phyloP scores from a whole-genome alignment of 2,113 vertebrate genomes.

The Nettapus auritus region DNA sequence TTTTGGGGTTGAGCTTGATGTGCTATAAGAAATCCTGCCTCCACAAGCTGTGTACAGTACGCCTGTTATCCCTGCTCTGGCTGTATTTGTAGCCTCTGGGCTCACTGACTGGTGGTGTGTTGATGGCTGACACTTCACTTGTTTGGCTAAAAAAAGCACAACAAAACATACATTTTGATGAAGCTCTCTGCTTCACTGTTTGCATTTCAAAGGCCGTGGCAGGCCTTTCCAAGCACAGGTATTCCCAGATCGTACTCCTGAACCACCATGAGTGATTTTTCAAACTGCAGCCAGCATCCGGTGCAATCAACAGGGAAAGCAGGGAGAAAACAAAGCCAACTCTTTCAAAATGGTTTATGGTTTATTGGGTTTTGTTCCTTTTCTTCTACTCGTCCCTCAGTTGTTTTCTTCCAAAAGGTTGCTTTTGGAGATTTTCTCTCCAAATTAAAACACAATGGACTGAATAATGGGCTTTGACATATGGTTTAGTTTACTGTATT shows the following conservation, averaged over 20 bases:
- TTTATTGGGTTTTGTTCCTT: neutral
- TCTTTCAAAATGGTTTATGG: neutral
- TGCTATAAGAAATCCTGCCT: neutral
- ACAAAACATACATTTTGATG: neutral
- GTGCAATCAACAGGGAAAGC: neutral
- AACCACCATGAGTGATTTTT: neutral
- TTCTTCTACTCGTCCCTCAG: neutral
- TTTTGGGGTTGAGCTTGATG: neutral
- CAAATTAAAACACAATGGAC: neutral
- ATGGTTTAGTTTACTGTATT: neutral
- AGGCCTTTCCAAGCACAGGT: neutral
- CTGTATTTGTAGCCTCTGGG: neutral
- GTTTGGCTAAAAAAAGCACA: neutral
- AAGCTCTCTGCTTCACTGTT: neutral
- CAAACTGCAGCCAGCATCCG: neutral
- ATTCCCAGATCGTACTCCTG: neutral
- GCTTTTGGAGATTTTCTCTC: neutral
- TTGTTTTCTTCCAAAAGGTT: neutral
- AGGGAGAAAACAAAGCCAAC: neutral
- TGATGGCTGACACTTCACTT: neutral
- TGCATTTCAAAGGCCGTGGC: neutral
- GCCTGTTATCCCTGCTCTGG: neutral
- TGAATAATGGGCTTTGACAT: neutral
- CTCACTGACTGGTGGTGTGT: neutral
- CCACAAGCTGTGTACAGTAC: accelerated